These are phyloP conservation scores for Diadophis punctatus DNA, from an alignment of 2,113 vertebrate genomes.

Conservation along the genomic window DNA sequence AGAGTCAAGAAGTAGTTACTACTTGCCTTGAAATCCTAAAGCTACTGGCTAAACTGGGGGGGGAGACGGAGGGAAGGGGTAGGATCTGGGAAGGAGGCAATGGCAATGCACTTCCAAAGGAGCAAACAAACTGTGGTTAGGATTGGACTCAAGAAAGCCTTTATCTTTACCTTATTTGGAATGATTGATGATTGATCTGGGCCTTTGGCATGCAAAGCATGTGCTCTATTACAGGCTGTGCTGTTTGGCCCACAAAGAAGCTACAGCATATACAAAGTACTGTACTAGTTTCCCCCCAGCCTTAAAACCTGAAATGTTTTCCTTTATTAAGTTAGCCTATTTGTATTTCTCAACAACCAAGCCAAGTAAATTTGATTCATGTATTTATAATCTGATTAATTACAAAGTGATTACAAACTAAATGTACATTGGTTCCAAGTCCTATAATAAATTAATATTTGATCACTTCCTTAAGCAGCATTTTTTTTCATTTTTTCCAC, in stretches of 20 bases:
- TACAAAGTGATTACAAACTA: not conserved
- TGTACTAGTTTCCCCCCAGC: not conserved
- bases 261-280: not conserved
- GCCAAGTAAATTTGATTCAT: not conserved
- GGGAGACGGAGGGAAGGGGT: not conserved
- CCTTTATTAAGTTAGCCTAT: not conserved
- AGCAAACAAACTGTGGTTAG: not conserved
- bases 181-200: not conserved
- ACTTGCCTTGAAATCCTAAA: not conserved
- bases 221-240: not conserved
- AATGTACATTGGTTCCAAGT: conserved; percentile 18
- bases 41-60: not conserved
- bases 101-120: not conserved
- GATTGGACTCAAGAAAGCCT: not conserved
- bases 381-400: not conserved
- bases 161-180: not conserved
- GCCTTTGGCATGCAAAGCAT: not conserved
- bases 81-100: not conserved
- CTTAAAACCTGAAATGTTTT: not conserved
- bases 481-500: not conserved
- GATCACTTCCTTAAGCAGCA: not conserved
- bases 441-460: conserved; percentile 22
- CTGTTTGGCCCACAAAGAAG: not conserved
- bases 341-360: not conserved
- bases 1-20: not conserved